Percentiles rank a stretch among this genome's conserved stretches.
Conservation (phyloP, 2,888 invertebrate species). For the Beris morrisii region DNA sequence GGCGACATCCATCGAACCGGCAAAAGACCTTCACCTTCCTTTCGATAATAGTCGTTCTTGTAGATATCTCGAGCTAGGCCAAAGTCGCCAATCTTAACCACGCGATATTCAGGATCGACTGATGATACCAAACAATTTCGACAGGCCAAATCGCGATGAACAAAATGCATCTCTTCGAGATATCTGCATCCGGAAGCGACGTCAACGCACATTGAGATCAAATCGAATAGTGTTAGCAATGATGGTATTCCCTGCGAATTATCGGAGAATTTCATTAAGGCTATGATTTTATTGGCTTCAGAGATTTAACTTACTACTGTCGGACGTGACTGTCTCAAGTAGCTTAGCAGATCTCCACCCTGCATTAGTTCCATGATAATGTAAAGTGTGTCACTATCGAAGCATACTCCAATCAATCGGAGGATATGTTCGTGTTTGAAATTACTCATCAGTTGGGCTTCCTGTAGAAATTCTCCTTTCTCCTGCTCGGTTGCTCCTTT, state of each 20-base stretch:
- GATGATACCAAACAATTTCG: conserved; percentile 92
- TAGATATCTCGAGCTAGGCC: conserved; percentile 96
- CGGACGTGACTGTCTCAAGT: conserved; percentile 79
- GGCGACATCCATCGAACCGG: conserved; percentile 99
- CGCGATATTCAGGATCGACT: conserved; percentile 62
- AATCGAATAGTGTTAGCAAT: conserved; percentile 75
- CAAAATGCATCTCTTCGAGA: conserved; percentile 95
- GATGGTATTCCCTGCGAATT: conserved; percentile 61
- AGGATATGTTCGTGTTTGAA: conserved; percentile 96
- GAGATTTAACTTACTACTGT: conserved; percentile 60
- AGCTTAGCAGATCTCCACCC: conserved; percentile 91
- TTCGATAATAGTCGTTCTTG: conserved; percentile 95
- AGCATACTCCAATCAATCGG: conserved; percentile 88
- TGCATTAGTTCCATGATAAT: conserved; percentile 98
- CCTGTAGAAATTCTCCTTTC: conserved; percentile 91
- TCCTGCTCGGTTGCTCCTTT: conserved; percentile 90
- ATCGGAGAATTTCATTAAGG: conserved; percentile 20
- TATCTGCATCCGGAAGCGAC: conserved; percentile 95
- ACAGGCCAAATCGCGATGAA: conserved; percentile 94
- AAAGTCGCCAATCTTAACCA: conserved; percentile 88
- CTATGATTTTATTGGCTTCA: not conserved
- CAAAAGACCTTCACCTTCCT: conserved; percentile 85
- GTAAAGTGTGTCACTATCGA: conserved; percentile 90
- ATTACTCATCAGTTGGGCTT: conserved; percentile 96
- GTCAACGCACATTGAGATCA: conserved; percentile 91